These are phyloP conservation scores for Augochlorella aurata DNA, from an alignment of 2,888 invertebrate genomes.

Conservation along the genomic window DNA sequence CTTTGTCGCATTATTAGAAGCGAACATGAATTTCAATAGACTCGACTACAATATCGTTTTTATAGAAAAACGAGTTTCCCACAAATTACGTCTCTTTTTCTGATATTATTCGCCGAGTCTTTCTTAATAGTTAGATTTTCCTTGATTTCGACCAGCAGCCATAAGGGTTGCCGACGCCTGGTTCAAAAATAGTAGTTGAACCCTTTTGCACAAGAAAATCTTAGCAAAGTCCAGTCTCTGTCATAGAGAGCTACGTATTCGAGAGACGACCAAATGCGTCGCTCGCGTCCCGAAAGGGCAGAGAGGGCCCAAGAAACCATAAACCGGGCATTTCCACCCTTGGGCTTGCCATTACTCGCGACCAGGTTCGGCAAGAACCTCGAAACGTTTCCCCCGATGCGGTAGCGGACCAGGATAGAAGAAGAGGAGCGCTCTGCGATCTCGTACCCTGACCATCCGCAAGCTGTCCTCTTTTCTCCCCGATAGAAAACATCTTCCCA, in stretches of 20 bases:
- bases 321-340: constrained; percentile 11
- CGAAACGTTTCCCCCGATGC: neutral
- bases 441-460: constrained; percentile 63
- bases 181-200: too few species aligned
- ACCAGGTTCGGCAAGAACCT: constrained; percentile 27
- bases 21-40: neutral
- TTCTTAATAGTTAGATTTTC: too few species aligned
- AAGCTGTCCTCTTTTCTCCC: constrained; percentile 62
- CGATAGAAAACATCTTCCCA: constrained; percentile 44
- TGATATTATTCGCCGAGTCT: too few species aligned
- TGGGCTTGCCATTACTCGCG: constrained; percentile 10
- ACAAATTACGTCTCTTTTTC: too few species aligned
- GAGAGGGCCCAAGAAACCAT: neutral
- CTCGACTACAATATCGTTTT: too few species aligned
- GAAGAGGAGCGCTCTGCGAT: constrained; percentile 7
- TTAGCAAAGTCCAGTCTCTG: too few species aligned
- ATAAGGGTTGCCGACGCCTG: too few species aligned
- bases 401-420: neutral
- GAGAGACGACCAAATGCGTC: too few species aligned
- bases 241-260: too few species aligned
- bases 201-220: too few species aligned
- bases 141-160: too few species aligned
- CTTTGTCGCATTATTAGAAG: neutral
- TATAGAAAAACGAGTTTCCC: too few species aligned
- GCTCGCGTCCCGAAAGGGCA: neutral